Evolutionary conservation across 2,113 vertebrate genomes (phyloP).

Genomic region (Oxyruncus cristatus): DNA sequence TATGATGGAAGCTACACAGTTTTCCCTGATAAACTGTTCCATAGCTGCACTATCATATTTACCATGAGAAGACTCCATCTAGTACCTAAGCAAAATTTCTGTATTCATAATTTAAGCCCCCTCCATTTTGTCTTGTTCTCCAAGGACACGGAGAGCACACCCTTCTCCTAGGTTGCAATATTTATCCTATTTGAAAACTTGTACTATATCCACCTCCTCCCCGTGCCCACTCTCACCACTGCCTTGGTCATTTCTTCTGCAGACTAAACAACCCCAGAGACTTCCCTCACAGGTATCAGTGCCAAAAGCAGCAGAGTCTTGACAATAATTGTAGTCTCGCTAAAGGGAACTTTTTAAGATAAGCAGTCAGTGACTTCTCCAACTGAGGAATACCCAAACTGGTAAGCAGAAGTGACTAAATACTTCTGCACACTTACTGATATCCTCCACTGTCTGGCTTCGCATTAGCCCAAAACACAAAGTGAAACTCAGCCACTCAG

Average conservation of each 20-base stretch:
- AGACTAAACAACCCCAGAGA: background rate
- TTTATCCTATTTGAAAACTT: background rate
- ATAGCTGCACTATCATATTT: background rate
- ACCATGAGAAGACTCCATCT: background rate
- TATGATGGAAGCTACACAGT: background rate
- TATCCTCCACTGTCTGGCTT: background rate
- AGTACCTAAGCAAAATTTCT: background rate
- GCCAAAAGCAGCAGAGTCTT: constrained; percentile 18
- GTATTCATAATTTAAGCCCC: background rate
- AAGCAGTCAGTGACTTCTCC: background rate
- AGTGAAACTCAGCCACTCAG: background rate
- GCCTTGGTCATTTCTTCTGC: background rate
- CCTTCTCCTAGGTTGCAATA: background rate
- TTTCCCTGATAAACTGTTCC: background rate
- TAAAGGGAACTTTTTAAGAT: background rate
- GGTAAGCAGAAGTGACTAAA: background rate
- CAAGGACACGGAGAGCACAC: background rate
- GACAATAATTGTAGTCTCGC: background rate
- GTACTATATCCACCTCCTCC: background rate
- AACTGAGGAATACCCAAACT: background rate
- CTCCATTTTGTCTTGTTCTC: background rate
- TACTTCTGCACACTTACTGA: background rate
- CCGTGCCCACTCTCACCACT: background rate
- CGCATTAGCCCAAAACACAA: background rate
- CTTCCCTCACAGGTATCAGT: background rate